These are phyloP conservation scores for Isoperla grammatica DNA, from an alignment of 2,888 invertebrate species.

Conservation along the genomic window DNA sequence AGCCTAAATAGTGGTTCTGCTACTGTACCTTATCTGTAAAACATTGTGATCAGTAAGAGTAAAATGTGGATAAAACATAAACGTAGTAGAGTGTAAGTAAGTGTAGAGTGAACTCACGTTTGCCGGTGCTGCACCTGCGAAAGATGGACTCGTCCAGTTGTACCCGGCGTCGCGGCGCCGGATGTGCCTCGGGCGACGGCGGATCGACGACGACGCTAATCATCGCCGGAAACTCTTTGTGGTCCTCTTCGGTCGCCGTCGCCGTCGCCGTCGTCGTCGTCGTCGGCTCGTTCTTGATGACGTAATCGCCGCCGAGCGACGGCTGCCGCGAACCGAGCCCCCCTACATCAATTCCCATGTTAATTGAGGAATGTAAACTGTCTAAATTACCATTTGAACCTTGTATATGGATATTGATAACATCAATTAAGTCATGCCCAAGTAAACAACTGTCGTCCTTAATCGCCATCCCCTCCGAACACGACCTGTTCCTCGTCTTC, in stretches of 20 bases:
- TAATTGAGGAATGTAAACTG: no score
- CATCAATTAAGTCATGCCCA: slow-evolving; percentile 20
- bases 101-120: slow-evolving; percentile 37
- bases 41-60: no score
- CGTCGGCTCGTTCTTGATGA: slow-evolving; percentile 21
- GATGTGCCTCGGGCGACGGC: slow-evolving; percentile 41
- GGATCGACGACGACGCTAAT: slow-evolving; percentile 44
- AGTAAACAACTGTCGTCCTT: no score
- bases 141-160: slow-evolving; percentile 20
- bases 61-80: no score
- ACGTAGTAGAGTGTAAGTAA: no score
- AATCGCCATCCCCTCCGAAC: background rate
- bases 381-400: slow-evolving; percentile 27
- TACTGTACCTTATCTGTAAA: no score
- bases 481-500: background rate
- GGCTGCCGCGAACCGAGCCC: slow-evolving; percentile 13
- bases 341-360: slow-evolving; percentile 19
- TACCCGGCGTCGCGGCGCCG: slow-evolving; percentile 35
- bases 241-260: slow-evolving; percentile 34
- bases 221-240: slow-evolving; percentile 39
- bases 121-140: slow-evolving; percentile 42
- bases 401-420: slow-evolving; percentile 28
- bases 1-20: no score
- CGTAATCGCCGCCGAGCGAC: background rate
- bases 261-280: no score